Base-by-base conservation (phyloP, 1,140 invertebrate genomes). In the Neuroterus valhalla region DNA sequence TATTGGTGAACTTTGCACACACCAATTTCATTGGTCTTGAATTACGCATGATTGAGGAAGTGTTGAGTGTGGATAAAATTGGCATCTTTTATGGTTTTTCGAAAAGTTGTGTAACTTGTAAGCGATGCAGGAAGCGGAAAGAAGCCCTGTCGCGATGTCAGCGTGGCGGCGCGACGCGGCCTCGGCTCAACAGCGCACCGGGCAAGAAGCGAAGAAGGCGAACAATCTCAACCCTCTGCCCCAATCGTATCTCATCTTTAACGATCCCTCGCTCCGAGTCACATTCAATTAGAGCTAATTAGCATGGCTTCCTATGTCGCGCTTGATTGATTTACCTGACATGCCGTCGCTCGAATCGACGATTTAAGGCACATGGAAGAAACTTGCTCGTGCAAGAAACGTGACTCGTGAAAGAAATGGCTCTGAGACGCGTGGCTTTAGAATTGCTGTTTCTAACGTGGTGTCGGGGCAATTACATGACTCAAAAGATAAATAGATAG, bases 401-500 rank as follows among this genome's bases (percentile, higher is more conserved):
- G 55, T 62, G 55, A 62, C 55, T 62, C 55, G 55, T 31, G 55
- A 62, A 62, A 62, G 55, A 62, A 62, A 31, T 62, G 55, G 6
- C 55, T 62, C 12, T 23, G 55, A 62, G 55, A 62, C 55, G 55
- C 55, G 55, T 62, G 55, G 55, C 55, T 23, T 62, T 62, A 62
- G 55, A 62, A 62, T 62, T 23, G 55, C 26, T 62, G 55, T 62
- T 62, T 62, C 55, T 62, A 62, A 62, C 55, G 55, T 26, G 55
- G 55, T 62, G 55, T 62, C 55, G 55, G 26, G 55, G 23, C 55
- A 62, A 62, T 62, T 62, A 62, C 55, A 62, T 26, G 55, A 62
- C 55, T 62, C 55, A 62, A 62, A 62, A 62, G 55, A 62, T 62
- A 62, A 62, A 62, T 62, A 62, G 55, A 62, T 62, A 62, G 55